Percentiles rank a stretch among this genome's conserved stretches.
These are phyloP conservation scores for Oscheius sp. DNA, from an alignment of 2,888 invertebrate genomes.

Conservation along the genomic window DNA sequence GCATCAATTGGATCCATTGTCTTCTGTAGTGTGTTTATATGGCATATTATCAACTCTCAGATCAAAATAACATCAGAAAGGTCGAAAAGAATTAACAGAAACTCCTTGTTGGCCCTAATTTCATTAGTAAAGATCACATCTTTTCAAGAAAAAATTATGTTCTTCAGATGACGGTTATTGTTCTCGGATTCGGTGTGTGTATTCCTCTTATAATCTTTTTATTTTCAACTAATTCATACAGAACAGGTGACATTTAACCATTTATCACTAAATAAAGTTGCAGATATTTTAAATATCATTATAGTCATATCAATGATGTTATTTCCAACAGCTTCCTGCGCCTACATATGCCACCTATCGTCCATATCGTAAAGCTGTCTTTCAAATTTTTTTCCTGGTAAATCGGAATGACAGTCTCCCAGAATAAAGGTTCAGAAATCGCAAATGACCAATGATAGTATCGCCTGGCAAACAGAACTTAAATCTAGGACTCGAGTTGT, in stretches of 20 bases:
- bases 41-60: background rate
- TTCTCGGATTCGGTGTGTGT: background rate
- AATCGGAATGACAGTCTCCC: too few relatives aligned
- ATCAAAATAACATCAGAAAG: background rate
- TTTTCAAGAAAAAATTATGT: background rate
- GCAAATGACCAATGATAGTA: too few relatives aligned
- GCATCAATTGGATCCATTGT: background rate
- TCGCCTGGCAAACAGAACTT: too few relatives aligned
- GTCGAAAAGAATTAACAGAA: background rate
- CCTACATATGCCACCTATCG: background rate
- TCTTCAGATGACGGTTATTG: background rate
- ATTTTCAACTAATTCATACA: background rate
- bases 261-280: background rate
- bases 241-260: background rate
- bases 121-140: background rate
- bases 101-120: background rate
- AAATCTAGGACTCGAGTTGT: too few relatives aligned
- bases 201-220: background rate
- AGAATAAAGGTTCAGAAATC: too few relatives aligned
- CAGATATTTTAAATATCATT: slow-evolving; percentile 3
- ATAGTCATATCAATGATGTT: background rate
- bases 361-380: background rate
- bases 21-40: background rate
- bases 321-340: background rate
- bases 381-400: background rate